Evolutionary conservation across 35 echinoderm and acorn worm species (phyloP).

Genomic region (Eucidaris tribuloides): DNA sequence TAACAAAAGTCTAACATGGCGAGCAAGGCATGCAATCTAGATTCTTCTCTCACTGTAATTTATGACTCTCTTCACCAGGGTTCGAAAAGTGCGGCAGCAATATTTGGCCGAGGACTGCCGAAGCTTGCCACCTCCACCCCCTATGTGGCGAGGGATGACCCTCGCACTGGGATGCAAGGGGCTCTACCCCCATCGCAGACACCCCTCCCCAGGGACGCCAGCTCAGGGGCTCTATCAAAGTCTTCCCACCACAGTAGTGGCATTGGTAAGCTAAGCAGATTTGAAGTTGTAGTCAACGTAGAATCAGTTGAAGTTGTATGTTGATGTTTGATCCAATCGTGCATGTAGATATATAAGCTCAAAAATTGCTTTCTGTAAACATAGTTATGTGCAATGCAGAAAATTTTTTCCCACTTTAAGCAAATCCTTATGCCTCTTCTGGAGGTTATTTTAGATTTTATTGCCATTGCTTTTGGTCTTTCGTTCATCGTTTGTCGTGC

Average conservation of each 20-base stretch:
- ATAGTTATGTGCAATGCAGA: no score
- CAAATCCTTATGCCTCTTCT: no score
- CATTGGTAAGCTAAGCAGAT: constrained; percentile 55
- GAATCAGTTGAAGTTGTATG: no score
- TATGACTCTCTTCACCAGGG: background rate
- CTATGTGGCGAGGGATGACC: constrained; percentile 28
- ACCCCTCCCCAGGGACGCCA: background rate
- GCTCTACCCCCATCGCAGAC: background rate
- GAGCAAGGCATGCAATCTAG: background rate
- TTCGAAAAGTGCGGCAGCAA: background rate
- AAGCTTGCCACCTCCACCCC: constrained; percentile 81
- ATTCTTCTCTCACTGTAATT: background rate
- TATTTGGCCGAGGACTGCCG: constrained; percentile 82
- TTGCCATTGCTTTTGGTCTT: no score
- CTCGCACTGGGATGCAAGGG: background rate
- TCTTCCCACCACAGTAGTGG: constrained; percentile 74
- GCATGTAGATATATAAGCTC: no score
- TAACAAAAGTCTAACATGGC: no score
- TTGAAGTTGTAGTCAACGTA: background rate
- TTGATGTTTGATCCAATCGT: no score
- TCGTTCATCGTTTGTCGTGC: no score
- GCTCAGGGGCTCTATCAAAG: background rate
- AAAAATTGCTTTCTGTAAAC: no score
- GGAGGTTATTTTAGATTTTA: no score
- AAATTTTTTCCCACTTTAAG: no score